A percentile compares a stretch with the other conserved stretches of the same genome.
phyloP scores from a whole-genome alignment of 2,113 vertebrate genomes.

The Lamprotornis superbus region DNA sequence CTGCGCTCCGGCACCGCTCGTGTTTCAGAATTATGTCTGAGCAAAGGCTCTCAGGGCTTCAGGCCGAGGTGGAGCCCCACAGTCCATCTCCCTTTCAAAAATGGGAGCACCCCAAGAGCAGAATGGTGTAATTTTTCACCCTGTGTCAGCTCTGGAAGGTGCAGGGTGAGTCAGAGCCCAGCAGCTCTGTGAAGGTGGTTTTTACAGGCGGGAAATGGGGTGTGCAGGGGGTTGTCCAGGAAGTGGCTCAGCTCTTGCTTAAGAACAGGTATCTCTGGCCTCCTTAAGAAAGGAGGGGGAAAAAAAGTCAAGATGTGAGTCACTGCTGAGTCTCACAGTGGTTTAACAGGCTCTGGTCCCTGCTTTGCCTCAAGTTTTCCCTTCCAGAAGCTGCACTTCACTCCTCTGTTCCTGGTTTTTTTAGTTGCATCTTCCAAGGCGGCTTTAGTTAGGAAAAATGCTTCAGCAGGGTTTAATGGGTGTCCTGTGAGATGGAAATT shows the following conservation, averaged over 20 bases:
- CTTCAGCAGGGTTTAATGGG: neutral
- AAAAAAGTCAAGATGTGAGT: neutral
- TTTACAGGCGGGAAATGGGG: neutral
- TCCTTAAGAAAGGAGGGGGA: neutral
- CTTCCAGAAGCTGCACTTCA: neutral
- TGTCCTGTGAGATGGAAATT: neutral
- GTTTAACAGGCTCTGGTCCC: neutral
- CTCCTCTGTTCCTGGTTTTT: neutral
- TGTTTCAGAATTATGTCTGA: accelerated
- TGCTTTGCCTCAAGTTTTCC: neutral
- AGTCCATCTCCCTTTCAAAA: neutral
- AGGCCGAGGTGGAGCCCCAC: neutral
- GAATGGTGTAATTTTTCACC: neutral
- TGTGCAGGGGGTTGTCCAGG: neutral
- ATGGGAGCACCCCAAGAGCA: neutral
- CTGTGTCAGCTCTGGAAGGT: neutral
- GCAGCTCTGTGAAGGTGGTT: neutral
- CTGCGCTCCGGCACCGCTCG: accelerated
- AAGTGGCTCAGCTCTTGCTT: neutral
- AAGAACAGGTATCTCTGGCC: slow-evolving; percentile 47
- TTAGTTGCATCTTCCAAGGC: neutral
- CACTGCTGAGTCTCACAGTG: neutral
- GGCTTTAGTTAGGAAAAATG: neutral
- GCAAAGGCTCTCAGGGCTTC: neutral
- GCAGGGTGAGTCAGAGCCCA: neutral